These are phyloP conservation scores for Lithophane semibrunnea DNA, from an alignment of 2,888 invertebrate species.

Conservation along the genomic window DNA sequence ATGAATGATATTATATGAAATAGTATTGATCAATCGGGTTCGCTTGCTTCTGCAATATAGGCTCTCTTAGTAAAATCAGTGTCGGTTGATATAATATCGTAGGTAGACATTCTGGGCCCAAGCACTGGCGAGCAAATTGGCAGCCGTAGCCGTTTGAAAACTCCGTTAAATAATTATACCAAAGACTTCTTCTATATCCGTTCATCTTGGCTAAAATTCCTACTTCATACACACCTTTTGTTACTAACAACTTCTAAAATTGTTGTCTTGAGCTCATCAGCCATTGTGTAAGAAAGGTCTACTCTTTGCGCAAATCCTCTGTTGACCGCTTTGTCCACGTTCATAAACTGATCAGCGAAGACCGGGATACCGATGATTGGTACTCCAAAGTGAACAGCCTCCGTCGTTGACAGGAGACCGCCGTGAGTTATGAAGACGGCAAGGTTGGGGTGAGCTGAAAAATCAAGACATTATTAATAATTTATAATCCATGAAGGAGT, in stretches of 20 bases:
- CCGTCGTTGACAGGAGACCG: conserved; percentile 75
- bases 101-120: too few relatives aligned
- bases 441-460: conserved; percentile 74
- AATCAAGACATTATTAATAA: neutral
- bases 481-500: neutral
- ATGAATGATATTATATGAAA: neutral
- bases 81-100: neutral
- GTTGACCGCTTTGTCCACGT: conserved; percentile 67
- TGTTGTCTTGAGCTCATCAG: conserved; percentile 65
- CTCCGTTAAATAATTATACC: neutral
- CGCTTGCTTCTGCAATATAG: neutral
- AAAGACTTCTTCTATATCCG: neutral
- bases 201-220: neutral
- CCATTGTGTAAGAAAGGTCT: conserved; percentile 67
- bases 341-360: conserved; percentile 75
- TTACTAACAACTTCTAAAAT: conserved; percentile 66
- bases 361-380: conserved; percentile 77
- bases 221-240: conserved; percentile 63
- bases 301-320: conserved; percentile 74
- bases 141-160: neutral
- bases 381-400: conserved; percentile 74
- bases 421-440: conserved; percentile 76
- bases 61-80: neutral
- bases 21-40: neutral
- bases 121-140: neutral